Evolutionary conservation across 2,113 vertebrate genomes (phyloP).

Genomic region (Sminthopsis crassicaudata): DNA sequence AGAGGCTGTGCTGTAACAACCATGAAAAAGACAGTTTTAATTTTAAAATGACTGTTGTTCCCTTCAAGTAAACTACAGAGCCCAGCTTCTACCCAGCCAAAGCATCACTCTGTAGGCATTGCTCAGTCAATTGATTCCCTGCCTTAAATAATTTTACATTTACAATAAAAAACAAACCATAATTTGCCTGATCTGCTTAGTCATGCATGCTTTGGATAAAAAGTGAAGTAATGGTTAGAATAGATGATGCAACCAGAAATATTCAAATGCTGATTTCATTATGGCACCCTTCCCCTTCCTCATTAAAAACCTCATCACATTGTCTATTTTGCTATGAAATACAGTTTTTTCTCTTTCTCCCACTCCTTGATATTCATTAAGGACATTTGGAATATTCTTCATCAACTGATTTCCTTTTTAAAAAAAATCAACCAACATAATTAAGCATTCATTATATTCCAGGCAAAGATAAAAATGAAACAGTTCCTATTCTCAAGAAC

Average conservation of each 20-base stretch:
- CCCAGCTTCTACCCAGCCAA: not conserved
- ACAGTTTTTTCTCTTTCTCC: not conserved
- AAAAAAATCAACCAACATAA: not conserved
- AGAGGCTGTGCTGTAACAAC: not conserved
- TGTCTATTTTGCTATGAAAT: not conserved
- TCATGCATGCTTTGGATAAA: not conserved
- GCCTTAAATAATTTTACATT: not conserved
- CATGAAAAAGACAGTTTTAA: not conserved
- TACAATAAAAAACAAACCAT: not conserved
- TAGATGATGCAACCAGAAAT: not conserved
- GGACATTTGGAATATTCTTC: not conserved
- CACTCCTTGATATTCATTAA: not conserved
- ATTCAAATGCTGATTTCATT: not conserved
- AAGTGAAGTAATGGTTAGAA: not conserved
- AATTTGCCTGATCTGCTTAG: not conserved
- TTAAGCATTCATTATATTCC: not conserved
- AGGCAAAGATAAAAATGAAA: not conserved
- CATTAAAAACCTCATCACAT: not conserved
- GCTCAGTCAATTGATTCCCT: not conserved
- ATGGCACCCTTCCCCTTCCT: not conserved
- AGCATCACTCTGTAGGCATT: conserved; percentile 9
- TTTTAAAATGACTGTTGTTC: not conserved
- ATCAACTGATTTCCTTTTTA: not conserved
- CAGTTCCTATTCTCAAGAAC: not conserved
- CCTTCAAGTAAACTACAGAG: conserved; percentile 32